Base-by-base conservation (phyloP, 2,888 invertebrate genomes). In the Eilema sororculum region DNA sequence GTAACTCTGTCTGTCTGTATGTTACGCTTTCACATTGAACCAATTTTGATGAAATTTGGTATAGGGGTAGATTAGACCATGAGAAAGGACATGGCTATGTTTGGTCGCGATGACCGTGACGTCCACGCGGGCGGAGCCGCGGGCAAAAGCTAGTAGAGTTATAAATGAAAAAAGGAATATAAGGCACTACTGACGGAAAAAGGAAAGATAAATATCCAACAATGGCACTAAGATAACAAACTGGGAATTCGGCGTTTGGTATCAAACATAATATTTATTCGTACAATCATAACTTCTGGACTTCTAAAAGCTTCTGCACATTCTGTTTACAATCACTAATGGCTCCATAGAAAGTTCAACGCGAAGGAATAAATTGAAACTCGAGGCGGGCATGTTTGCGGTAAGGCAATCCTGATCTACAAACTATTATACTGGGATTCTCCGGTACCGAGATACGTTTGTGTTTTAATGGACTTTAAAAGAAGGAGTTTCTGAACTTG, bases 271-370 rank as follows among this genome's bases (percentile, higher is more conserved):
- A 78, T 79, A 78, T 80, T 76, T 79, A 80, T 78, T 78, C 78
- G 72, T 67, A 69, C 69, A 74, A 74, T 46, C 61, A 41, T n/a
- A 71, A 73, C 57, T 77, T 61, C 22, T 59, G 60, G 25, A 62
- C 64, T 71, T 72, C 71, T 72, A 80, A 79, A 79, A 78, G 75
- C 67, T 74, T 80, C 71, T 63, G 20, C 60, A 65, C 65, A 63
- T 73, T 71, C 75, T 72, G 69, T 77, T 78, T 79, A 75, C 62
- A 65, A 73, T 72, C 71, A 67, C 64, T 80, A 80, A 80, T 80
- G 79, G 79, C 33, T 71, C 75, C 56, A 46, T 67, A 56, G 56
- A 61, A 80, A 78, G 65, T 65, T 65, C 24, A 9, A 24, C 22
- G 57, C 30, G 24, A 52, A 22, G 37, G 57, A 52, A 65, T 37